phyloP scores from a whole-genome alignment of 2,888 invertebrate genomes.

The Agriopis leucophaearia region DNA sequence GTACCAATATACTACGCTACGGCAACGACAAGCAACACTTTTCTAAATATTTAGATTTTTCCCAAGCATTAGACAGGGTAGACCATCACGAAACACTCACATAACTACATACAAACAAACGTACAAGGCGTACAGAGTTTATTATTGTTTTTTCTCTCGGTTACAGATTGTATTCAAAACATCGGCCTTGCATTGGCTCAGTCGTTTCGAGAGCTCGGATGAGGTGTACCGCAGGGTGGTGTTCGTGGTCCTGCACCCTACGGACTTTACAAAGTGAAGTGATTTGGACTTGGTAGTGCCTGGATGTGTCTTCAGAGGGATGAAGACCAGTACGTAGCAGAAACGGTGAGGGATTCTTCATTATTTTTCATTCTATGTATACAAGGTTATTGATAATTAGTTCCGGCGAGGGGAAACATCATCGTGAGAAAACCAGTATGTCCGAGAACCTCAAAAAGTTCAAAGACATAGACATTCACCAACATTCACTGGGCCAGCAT shows the following conservation, averaged over 20 bases:
- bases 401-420: too few species aligned
- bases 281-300: slow-evolving; percentile 49
- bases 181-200: slow-evolving; percentile 69
- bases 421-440: too few species aligned
- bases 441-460: too few species aligned
- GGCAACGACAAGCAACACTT: slow-evolving; percentile 4
- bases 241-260: slow-evolving; percentile 55
- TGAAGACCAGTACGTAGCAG: slow-evolving; percentile 76
- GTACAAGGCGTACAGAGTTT: slow-evolving; percentile 66
- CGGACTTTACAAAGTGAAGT: slow-evolving; percentile 54
- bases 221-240: slow-evolving; percentile 73
- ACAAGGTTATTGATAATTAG: too few species aligned
- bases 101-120: slow-evolving; percentile 58
- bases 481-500: too few species aligned
- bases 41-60: slow-evolving; percentile 35
- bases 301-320: slow-evolving; percentile 84
- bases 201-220: slow-evolving; percentile 66
- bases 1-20: slow-evolving; percentile 7
- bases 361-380: background rate
- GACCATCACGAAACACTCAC: slow-evolving; percentile 46
- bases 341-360: slow-evolving; percentile 68
- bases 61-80: slow-evolving; percentile 54
- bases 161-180: slow-evolving; percentile 86
- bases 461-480: too few species aligned
- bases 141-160: slow-evolving; percentile 84